Evolutionary conservation across 2,888 invertebrate species (phyloP).

Genomic region (Noctua janthina): DNA sequence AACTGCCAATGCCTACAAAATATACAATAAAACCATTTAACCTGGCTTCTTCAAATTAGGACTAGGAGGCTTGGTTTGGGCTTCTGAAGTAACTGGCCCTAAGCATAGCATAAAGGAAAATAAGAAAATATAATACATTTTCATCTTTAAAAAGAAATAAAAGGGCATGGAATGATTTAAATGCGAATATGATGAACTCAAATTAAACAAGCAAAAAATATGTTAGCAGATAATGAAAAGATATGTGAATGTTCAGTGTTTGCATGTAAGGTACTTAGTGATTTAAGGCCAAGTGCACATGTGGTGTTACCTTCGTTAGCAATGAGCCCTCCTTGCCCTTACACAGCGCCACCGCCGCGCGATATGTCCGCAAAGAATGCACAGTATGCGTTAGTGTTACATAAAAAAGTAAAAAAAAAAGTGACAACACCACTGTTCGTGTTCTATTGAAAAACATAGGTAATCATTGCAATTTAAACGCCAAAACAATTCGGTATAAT

Average conservation of each 20-base stretch:
- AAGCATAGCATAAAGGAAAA: conserved; percentile 39
- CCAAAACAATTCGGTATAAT: not conserved
- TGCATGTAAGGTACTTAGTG: conserved; percentile 34
- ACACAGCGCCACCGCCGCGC: conserved; percentile 76
- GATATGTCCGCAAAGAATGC: conserved; percentile 81
- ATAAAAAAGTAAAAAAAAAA: conserved; percentile 63
- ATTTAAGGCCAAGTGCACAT: conserved; percentile 54
- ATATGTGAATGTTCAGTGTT: conserved; percentile 22
- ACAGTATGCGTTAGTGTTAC: conserved; percentile 82
- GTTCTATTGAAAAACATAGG: not conserved
- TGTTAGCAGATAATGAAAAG: conserved; percentile 27
- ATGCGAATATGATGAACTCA: not conserved
- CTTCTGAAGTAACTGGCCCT: conserved; percentile 61
- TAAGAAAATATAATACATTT: conserved; percentile 16
- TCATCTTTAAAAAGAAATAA: conserved; percentile 23
- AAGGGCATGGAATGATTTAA: conserved; percentile 16
- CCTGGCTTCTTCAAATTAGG: conserved; percentile 56
- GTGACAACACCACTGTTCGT: conserved; percentile 31
- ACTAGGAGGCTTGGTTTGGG: conserved; percentile 49
- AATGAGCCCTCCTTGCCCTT: conserved; percentile 88
- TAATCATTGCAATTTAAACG: conserved; percentile 9
- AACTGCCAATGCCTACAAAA: conserved; percentile 20
- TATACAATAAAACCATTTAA: conserved; percentile 57
- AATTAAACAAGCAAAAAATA: conserved; percentile 40
- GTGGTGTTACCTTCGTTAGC: conserved; percentile 87